A percentile compares a stretch with the other conserved stretches of the same genome.
Evolutionary conservation across 2,113 vertebrate species (phyloP).

Genomic region (Trochalopteron elliotii): DNA sequence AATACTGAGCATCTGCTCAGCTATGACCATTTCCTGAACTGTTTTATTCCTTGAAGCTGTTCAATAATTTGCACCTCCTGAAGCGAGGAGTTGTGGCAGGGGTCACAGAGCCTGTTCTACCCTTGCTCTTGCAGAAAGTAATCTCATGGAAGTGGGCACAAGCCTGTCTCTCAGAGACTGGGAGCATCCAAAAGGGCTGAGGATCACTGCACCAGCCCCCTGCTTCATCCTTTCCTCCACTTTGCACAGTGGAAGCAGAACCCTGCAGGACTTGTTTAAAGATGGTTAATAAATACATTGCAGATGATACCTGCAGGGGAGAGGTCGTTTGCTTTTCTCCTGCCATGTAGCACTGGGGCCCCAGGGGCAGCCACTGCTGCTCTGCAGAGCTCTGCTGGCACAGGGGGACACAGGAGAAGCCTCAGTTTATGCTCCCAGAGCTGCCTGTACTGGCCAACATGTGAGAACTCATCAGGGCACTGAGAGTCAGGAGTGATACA

Average conservation of each 20-base stretch:
- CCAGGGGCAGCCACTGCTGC: background rate
- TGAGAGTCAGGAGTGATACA: constrained; percentile 15
- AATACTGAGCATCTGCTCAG: constrained; percentile 4
- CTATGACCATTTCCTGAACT: background rate
- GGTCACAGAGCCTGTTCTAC: background rate
- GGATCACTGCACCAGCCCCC: background rate
- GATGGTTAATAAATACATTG: constrained; percentile 24
- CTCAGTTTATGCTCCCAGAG: background rate
- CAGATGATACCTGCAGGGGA: background rate
- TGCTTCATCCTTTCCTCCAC: background rate
- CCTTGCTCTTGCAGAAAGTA: background rate
- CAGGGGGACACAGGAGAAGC: background rate
- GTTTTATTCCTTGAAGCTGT: background rate
- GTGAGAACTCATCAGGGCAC: constrained; percentile 43
- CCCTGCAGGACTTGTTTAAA: background rate
- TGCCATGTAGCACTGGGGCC: background rate
- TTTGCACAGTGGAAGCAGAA: background rate
- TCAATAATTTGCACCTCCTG: background rate
- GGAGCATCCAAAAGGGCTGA: background rate
- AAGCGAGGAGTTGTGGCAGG: background rate
- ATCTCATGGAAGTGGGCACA: background rate
- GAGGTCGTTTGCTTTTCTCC: background rate
- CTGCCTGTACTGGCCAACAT: background rate
- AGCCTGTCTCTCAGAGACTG: background rate
- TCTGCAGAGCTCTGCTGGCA: constrained; percentile 14